These are phyloP conservation scores for Hystrix cristata DNA, from an alignment of 2,113 vertebrate genomes.

Conservation along the genomic window DNA sequence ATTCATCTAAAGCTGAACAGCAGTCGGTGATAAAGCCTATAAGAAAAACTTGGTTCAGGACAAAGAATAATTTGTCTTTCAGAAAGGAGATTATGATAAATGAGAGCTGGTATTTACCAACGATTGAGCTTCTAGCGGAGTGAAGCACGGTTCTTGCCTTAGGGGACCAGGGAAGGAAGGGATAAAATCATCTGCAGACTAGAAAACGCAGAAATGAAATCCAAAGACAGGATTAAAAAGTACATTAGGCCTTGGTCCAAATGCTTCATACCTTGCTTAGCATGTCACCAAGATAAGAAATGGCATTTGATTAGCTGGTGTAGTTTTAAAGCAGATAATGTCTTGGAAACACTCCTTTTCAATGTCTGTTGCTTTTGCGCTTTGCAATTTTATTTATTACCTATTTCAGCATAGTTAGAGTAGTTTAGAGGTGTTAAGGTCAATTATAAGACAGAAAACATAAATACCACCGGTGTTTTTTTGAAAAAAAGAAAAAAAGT, in stretches of 20 bases:
- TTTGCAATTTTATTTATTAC: constrained; percentile 31
- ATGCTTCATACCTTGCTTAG: background rate
- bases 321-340: constrained; percentile 72
- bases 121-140: background rate
- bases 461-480: constrained; percentile 75
- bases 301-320: constrained; percentile 15
- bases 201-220: background rate
- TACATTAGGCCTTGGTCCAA: background rate
- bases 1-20: background rate
- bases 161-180: background rate
- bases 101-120: background rate
- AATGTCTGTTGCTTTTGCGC: constrained; percentile 49
- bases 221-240: background rate
- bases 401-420: constrained; percentile 78
- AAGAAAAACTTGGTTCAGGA: background rate
- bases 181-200: background rate
- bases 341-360: constrained; percentile 80
- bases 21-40: background rate
- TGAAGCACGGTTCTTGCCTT: background rate
- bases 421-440: constrained; percentile 62
- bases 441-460: constrained; percentile 52
- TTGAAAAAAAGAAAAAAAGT: constrained; percentile 63
- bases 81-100: background rate
- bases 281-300: constrained; percentile 54
- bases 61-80: constrained; percentile 14